Percentiles rank a stretch among this genome's conserved stretches.
Conservation (phyloP, 2,888 invertebrate species). For the Proisotoma minuta region DNA sequence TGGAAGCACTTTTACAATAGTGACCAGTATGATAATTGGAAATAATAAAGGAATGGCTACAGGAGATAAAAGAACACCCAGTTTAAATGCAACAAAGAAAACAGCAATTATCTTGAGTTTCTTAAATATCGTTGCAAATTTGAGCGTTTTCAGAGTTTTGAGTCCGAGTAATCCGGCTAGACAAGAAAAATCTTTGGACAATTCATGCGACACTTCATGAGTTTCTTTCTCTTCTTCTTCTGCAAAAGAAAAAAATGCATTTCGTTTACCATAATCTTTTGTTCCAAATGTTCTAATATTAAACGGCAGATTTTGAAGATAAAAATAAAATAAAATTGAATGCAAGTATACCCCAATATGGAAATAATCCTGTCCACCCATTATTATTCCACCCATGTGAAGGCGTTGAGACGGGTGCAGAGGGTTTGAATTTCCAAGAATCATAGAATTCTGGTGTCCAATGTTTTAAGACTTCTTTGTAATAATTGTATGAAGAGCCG, state of each 20-base stretch:
- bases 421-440: conserved; percentile 7
- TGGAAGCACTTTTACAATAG: conserved; percentile 27
- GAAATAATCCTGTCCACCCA: not conserved
- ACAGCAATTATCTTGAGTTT: conserved; percentile 25
- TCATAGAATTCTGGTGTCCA: not conserved
- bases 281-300: too few relatives aligned
- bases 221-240: conserved; percentile 9
- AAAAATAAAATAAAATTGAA: not conserved
- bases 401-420: not conserved
- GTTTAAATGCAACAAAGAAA: conserved; percentile 28
- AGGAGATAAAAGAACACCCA: conserved; percentile 30
- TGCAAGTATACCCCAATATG: conserved; percentile 7
- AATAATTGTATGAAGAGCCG: not conserved
- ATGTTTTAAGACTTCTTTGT: conserved; percentile 6
- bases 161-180: conserved; percentile 24
- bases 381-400: not conserved
- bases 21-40: conserved; percentile 23
- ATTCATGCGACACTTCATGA: conserved; percentile 24
- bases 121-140: conserved; percentile 19
- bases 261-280: too few relatives aligned
- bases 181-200: conserved; percentile 29
- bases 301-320: too few relatives aligned
- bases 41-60: conserved; percentile 26
- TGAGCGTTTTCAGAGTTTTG: conserved; percentile 26
- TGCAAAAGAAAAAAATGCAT: too few relatives aligned